Base-by-base conservation (phyloP, 2,797 vertebrate species). In the Anas bahamensis region DNA sequence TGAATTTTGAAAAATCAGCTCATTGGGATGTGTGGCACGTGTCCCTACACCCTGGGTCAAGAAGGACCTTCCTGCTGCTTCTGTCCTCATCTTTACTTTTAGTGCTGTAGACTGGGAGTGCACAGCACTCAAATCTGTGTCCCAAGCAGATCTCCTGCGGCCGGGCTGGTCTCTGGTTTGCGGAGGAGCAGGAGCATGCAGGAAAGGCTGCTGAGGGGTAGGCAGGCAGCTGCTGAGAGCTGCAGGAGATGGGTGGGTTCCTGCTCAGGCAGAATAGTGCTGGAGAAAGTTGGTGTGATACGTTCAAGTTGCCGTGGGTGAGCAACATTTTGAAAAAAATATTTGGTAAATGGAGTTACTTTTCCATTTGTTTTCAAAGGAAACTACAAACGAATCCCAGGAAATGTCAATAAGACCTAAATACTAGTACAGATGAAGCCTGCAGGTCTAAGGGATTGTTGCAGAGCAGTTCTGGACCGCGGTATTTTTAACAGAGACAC, bases 11-110 rank as follows among this genome's bases (percentile, higher is more conserved):
- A 24, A 60, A 60, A 31, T 11, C 23, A 33, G 7, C 31, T 35
- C 11, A 26, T 44, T 8, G 6, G 41, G 13, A 10, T 23, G 7
- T 1, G 2, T 9, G 3, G 18, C 21, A 7, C 9, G 2, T 1
- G 4, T 37, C 57, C 48, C 39, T 0, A 0, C 18, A 13, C 3
- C 1, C 9, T 24, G 48, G 42, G 16, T 23, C 26, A 17, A 37
- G 61, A 23, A 28, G 11, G 19, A 24, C 17, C 41, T 55, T 50
- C 46, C 21, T 39, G 7, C 33, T n/a, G 28, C 42, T 76, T 31
- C 57, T 64, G 12, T 42, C 31, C 14, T 82, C 10, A 4, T 57
- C 64, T 63, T 33, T 17, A 15, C 21, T 46, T 35, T n/a, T 44
- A 19, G 18, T 15, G 41, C 29, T 31, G 7, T 1, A 17, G 55